Conservation (phyloP, 2,797 vertebrate species). For the Sibirionetta formosa region DNA sequence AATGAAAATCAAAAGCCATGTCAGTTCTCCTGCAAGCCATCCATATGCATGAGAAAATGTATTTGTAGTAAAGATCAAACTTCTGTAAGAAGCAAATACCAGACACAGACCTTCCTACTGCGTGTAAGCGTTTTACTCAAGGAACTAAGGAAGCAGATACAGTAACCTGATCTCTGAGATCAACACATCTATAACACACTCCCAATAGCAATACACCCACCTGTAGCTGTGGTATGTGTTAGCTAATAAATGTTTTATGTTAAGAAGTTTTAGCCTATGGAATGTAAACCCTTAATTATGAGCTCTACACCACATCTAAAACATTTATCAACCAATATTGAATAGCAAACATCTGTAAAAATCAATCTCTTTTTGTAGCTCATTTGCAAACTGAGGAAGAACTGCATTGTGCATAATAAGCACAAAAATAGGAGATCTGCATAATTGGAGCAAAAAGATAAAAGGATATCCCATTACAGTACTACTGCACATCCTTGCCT, state of each 20-base stretch:
- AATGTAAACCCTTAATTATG: slow-evolving; percentile 48
- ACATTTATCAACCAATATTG: slow-evolving; percentile 62
- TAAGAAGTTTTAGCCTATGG: slow-evolving; percentile 14
- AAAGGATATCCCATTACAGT: background rate
- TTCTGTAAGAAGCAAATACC: slow-evolving; percentile 42
- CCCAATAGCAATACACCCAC: background rate
- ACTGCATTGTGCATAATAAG: slow-evolving; percentile 46
- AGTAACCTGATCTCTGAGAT: background rate
- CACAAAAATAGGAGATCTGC: slow-evolving; percentile 50
- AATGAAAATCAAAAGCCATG: slow-evolving; percentile 16
- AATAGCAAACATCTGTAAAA: slow-evolving; percentile 61
- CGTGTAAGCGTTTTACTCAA: slow-evolving; percentile 1
- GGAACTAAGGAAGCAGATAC: slow-evolving; percentile 17
- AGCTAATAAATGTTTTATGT: slow-evolving; percentile 23
- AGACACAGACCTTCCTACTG: slow-evolving; percentile 37
- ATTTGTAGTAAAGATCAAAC: slow-evolving; percentile 34
- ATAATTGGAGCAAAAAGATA: slow-evolving; percentile 39
- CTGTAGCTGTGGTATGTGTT: background rate
- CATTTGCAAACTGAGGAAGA: slow-evolving; percentile 43
- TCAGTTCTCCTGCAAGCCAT: background rate
- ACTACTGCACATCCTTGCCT: background rate
- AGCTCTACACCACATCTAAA: slow-evolving; percentile 31
- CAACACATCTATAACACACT: background rate
- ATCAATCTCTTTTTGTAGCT: slow-evolving; percentile 50
- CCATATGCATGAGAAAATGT: background rate